Evolutionary conservation across 2,113 vertebrate genomes (phyloP), one percentile per base, ranked within the genome.

Genomic region (Epinephelus moara): DNA sequence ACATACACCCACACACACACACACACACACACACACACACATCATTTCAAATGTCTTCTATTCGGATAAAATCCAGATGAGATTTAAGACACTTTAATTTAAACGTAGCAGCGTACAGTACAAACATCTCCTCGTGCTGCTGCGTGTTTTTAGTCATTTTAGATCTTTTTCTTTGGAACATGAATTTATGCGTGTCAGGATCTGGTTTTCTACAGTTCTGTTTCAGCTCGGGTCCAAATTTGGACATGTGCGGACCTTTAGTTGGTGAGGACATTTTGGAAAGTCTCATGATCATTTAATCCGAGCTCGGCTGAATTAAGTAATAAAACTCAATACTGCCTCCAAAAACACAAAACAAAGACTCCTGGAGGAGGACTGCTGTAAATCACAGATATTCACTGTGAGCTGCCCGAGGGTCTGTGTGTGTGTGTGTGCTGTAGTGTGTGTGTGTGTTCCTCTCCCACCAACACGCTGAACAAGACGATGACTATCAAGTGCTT

Each of bases 401-500:
- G 59, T 0, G 10, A 72, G 18, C 52, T 57, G 53, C 13, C 55
- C 45, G 52, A 30, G 67, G 47, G 47, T 53, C 1, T n/a, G 11
- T 61, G 59, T 77, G 74, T 79, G 67, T 89, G 53, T 75, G 56
- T 73, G 73, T 79, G 37, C 6, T 37, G 59, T 53, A 56, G 70
- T 83, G 70, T 81, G 53, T 81, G 55, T 81, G 68, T 66, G 73
- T 61, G n/a, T 76, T 75, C 25, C 83, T 87, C 83, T 89, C 88
- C 73, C 82, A 87, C 89, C 78, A 9, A 81, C 80, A 81, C 60
- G 52, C 70, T 27, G 70, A 86, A 88, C 62, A 70, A 45, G 49
- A 80, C 14, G 76, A 92, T 87, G 75, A 71, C 86, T 90, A 93
- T 92, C 89, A 42, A 84, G 81, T 15, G 78, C 83, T 74, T 87